Conservation (phyloP, 2,113 vertebrate species). For the Gavia stellata region DNA sequence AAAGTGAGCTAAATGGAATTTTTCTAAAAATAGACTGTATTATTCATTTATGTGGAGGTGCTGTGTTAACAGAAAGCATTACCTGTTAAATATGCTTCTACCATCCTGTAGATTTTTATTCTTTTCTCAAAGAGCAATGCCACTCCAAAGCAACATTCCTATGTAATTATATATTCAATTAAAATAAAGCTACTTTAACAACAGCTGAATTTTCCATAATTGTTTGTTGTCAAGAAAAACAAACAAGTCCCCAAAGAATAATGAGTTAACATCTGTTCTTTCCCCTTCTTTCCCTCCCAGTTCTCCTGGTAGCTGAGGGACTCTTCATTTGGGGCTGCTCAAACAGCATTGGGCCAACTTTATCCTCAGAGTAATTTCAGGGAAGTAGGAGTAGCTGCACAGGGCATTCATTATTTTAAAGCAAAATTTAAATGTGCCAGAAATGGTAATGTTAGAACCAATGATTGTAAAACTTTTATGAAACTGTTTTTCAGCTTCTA, state of each 20-base stretch:
- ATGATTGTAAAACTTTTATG: not conserved
- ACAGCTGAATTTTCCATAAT: not conserved
- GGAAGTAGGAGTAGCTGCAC: not conserved
- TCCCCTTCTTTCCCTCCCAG: not conserved
- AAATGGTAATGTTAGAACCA: not conserved
- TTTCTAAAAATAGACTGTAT: not conserved
- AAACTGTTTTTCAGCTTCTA: not conserved
- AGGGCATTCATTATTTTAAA: not conserved
- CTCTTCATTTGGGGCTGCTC: not conserved
- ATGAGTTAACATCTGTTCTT: slow-evolving; percentile 17
- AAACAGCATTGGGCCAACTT: not conserved
- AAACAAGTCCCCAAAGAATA: slow-evolving; percentile 14
- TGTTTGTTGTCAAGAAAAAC: slow-evolving; percentile 3
- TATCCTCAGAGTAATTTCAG: not conserved
- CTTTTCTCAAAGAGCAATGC: not conserved
- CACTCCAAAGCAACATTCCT: not conserved
- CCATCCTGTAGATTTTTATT: not conserved
- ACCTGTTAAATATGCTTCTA: not conserved
- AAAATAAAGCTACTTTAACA: slow-evolving; percentile 21
- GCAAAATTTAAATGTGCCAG: not conserved
- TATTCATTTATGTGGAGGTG: not conserved
- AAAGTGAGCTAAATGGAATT: not conserved
- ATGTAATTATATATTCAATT: slow-evolving; percentile 23
- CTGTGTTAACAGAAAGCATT: not conserved
- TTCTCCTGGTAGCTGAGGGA: not conserved